Percentiles rank a stretch among this genome's conserved stretches.
phyloP scores from a whole-genome alignment of 2,113 vertebrate genomes.

The Nycticryphes semicollaris region DNA sequence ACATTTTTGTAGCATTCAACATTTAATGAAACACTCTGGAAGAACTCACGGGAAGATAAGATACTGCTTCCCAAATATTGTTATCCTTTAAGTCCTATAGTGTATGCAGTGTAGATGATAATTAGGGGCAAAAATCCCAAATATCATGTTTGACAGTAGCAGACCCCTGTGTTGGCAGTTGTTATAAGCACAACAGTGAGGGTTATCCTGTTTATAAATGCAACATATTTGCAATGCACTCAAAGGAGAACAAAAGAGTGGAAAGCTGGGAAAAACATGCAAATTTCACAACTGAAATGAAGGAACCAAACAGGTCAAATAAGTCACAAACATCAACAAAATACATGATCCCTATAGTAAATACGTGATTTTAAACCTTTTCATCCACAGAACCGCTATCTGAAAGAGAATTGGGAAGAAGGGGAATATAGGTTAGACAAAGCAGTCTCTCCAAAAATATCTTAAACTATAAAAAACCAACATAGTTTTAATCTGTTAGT shows the following conservation, averaged over 20 bases:
- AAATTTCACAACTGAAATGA: constrained; percentile 76
- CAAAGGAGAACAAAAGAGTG: constrained; percentile 72
- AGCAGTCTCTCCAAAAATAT: constrained; percentile 18
- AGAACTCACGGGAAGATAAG: constrained; percentile 18
- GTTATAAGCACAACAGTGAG: constrained; percentile 64
- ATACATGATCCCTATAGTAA: constrained; percentile 72
- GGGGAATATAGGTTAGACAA: constrained; percentile 78
- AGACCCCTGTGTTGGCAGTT: constrained; percentile 65
- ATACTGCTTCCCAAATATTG: neutral
- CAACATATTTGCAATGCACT: constrained; percentile 69
- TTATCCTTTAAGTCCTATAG: constrained; percentile 41
- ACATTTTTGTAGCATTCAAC: constrained; percentile 34
- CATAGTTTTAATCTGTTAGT: neutral
- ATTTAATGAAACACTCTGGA: constrained; percentile 36
- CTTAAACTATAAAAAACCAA: constrained; percentile 2
- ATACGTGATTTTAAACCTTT: constrained; percentile 89
- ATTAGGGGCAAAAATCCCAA: constrained; percentile 33
- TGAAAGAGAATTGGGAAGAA: constrained; percentile 89
- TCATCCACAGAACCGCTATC: constrained; percentile 94
- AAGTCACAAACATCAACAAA: constrained; percentile 78
- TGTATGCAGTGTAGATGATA: neutral
- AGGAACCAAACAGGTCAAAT: constrained; percentile 70
- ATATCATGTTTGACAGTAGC: constrained; percentile 66
- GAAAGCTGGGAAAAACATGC: constrained; percentile 79
- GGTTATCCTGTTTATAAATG: constrained; percentile 55